Percentiles rank a stretch among this genome's conserved stretches.
Conservation (phyloP, 2,888 invertebrate species). For the Crepidodera aurea region DNA sequence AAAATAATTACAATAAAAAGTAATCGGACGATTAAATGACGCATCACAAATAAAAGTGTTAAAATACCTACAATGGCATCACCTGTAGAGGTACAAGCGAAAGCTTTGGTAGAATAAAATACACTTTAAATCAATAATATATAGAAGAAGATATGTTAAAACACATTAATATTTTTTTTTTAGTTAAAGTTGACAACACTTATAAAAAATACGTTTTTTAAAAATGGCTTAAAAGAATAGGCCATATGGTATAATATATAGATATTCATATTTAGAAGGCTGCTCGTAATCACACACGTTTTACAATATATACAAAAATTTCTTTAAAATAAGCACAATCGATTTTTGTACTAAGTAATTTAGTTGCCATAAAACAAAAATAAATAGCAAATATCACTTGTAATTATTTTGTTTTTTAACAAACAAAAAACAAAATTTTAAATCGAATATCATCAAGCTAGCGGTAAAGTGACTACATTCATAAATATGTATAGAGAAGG, state of each 20-base stretch:
- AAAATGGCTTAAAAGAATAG: conserved; percentile 44
- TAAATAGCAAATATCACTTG: conserved; percentile 47
- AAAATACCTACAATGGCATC: conserved; percentile 48
- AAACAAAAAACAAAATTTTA: conserved; percentile 1
- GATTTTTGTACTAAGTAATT: conserved; percentile 54
- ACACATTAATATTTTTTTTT: conserved; percentile 55
- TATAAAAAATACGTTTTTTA: conserved; percentile 41
- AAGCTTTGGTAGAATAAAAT: conserved; percentile 50
- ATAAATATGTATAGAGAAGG: too few relatives aligned
- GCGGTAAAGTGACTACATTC: too few relatives aligned
- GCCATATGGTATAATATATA: too few relatives aligned
- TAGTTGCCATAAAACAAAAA: conserved; percentile 50
- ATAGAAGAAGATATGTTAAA: conserved; percentile 52
- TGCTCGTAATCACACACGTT: conserved; percentile 47
- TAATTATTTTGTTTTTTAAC: not conserved
- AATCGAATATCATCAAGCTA: conserved; percentile 34
- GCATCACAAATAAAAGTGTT: conserved; percentile 40
- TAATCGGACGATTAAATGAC: conserved; percentile 43
- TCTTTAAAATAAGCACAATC: conserved; percentile 49
- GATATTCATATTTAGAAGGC: conserved; percentile 37
- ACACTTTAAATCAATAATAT: conserved; percentile 33
- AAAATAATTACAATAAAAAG: conserved; percentile 46
- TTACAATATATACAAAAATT: conserved; percentile 46
- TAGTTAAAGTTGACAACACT: conserved; percentile 45
- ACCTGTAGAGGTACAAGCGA: conserved; percentile 44